Conservation (phyloP, 2,888 invertebrate species). For the Phaonia tiefii region DNA sequence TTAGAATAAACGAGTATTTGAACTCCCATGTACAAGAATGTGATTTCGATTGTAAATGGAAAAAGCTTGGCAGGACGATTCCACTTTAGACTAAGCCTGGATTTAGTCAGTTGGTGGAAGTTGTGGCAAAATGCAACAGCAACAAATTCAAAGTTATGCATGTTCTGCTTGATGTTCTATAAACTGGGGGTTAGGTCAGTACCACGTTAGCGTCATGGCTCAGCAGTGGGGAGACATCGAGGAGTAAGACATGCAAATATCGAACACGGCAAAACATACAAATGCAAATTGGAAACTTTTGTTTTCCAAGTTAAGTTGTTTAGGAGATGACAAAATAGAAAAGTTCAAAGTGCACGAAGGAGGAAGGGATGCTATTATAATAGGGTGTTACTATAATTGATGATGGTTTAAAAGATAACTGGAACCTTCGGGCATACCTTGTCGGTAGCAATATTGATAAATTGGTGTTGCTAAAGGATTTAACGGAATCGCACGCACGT, state of each 20-base stretch:
- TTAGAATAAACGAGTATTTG: slow-evolving; percentile 33
- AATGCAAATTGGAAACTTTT: slow-evolving; percentile 39
- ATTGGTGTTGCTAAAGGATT: too few relatives aligned
- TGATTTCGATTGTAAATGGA: slow-evolving; percentile 1
- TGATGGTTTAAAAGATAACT: too few relatives aligned
- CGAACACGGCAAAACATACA: slow-evolving; percentile 24
- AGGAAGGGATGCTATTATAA: too few relatives aligned
- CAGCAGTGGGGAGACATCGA: slow-evolving; percentile 1
- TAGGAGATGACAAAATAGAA: slow-evolving; percentile 8
- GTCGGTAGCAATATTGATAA: too few relatives aligned
- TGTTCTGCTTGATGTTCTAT: slow-evolving; percentile 19
- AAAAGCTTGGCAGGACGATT: not conserved
- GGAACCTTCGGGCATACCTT: too few relatives aligned
- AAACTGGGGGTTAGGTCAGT: slow-evolving; percentile 14
- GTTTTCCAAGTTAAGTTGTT: slow-evolving; percentile 8
- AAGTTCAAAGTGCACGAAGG: not conserved
- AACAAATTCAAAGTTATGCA: slow-evolving; percentile 44
- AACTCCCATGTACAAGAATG: not conserved
- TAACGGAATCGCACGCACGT: too few relatives aligned
- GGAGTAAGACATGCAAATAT: slow-evolving; percentile 43
- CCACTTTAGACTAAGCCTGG: too few relatives aligned
- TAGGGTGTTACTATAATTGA: too few relatives aligned
- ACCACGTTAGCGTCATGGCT: not conserved
- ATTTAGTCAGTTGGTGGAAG: too few relatives aligned
- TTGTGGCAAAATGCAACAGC: not conserved